These are phyloP conservation scores for Nannobrachium achirus DNA, from an alignment of 2,113 vertebrate genomes.

Conservation along the genomic window DNA sequence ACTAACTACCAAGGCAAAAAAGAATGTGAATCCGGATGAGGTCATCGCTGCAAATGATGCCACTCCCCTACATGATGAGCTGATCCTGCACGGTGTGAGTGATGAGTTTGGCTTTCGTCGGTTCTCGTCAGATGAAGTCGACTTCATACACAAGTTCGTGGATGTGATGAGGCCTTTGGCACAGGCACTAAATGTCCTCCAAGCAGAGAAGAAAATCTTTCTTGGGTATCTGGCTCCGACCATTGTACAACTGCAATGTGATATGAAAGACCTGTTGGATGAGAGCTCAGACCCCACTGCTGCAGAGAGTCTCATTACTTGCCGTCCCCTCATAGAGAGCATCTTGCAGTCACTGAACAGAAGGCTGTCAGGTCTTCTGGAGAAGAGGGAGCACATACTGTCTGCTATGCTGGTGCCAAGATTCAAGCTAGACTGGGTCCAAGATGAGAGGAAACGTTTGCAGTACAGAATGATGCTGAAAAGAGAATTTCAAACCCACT, in stretches of 20 bases:
- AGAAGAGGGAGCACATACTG: constrained; percentile 2
- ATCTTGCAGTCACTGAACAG: constrained; percentile 14
- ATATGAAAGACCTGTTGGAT: constrained; percentile 24
- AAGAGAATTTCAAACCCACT: constrained; percentile 9
- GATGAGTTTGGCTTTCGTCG: constrained; percentile 27
- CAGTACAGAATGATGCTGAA: constrained; percentile 31
- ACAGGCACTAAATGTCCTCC: constrained; percentile 21
- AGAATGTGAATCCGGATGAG: background rate
- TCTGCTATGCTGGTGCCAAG: background rate
- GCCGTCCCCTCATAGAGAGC: constrained; percentile 5
- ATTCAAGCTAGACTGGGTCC: constrained; percentile 24
- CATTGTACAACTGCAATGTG: constrained; percentile 17
- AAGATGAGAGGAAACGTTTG: constrained; percentile 13
- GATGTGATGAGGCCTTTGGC: constrained; percentile 23
- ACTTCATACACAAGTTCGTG: too few species aligned
- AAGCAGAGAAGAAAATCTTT: constrained; percentile 16
- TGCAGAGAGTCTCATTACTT: constrained; percentile 2
- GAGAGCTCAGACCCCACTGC: constrained; percentile 8
- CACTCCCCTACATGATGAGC: too few species aligned
- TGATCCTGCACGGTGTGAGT: constrained; percentile 20
- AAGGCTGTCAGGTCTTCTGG: constrained; percentile 14
- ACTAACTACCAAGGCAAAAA: constrained; percentile 17
- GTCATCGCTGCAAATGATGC: background rate
- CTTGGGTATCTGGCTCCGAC: constrained; percentile 21
- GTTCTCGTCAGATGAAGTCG: constrained; percentile 20